These are phyloP conservation scores for Prosapia bicincta DNA, from an alignment of 2,888 invertebrate species.

Conservation along the genomic window DNA sequence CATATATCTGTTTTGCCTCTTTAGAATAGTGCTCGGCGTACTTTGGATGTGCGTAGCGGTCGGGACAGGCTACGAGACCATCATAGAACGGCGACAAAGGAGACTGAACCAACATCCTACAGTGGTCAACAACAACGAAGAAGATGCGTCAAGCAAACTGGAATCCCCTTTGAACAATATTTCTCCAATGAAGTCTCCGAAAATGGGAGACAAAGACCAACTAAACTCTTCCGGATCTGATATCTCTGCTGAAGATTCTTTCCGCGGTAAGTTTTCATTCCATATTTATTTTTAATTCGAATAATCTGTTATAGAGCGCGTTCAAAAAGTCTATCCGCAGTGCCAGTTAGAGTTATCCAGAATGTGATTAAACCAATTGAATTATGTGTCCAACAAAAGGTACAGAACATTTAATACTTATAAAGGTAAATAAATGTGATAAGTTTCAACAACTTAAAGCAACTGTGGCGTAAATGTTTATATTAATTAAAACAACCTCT, in stretches of 20 bases:
- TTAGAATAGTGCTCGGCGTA: constrained; percentile 53
- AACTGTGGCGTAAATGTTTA: no score
- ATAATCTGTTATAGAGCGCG: no score
- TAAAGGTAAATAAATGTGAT: no score
- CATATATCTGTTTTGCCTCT: constrained; percentile 41
- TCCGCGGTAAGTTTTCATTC: constrained; percentile 14
- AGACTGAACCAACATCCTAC: constrained; percentile 30
- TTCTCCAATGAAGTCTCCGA: not conserved
- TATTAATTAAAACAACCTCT: no score
- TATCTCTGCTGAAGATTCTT: constrained; percentile 22
- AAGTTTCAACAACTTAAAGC: no score
- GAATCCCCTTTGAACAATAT: constrained; percentile 42
- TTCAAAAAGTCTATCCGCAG: no score
- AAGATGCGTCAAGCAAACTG: constrained; percentile 43
- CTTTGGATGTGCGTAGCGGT: constrained; percentile 56
- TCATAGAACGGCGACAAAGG: constrained; percentile 35
- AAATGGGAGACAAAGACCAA: constrained; percentile 27
- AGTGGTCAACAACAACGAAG: constrained; percentile 39
- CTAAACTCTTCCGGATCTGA: constrained; percentile 29
- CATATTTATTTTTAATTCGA: no score
- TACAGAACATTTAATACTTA: no score
- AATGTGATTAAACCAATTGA: no score
- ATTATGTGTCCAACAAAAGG: no score
- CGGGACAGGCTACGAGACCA: constrained; percentile 67
- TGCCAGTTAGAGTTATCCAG: no score